Evolutionary conservation across 2,113 vertebrate species (phyloP).

Genomic region (Murina feae): DNA sequence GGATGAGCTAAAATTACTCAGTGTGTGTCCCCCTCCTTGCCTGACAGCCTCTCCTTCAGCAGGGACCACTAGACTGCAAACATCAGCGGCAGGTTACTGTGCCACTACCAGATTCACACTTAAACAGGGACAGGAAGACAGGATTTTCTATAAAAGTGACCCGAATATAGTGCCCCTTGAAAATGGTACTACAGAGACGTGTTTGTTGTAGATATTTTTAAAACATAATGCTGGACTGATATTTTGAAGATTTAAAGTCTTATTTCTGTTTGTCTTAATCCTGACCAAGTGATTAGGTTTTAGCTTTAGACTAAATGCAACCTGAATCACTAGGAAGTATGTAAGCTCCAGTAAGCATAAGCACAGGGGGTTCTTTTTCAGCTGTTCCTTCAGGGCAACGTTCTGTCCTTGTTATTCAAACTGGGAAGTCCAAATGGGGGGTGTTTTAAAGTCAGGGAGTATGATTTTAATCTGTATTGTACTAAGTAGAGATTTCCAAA

Average conservation of each 20-base stretch:
- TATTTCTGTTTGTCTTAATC: slow-evolving; percentile 38
- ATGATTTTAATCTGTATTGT: background rate
- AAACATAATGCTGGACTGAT: slow-evolving; percentile 55
- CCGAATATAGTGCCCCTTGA: background rate
- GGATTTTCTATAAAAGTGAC: background rate
- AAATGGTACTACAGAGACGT: background rate
- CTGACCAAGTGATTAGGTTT: slow-evolving; percentile 32
- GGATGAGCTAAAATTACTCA: background rate
- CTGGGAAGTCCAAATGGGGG: too few relatives aligned
- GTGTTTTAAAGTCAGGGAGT: too few relatives aligned
- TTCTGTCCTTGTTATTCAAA: background rate
- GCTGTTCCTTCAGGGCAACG: background rate
- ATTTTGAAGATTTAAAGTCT: slow-evolving; percentile 51
- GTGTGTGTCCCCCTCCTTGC: background rate
- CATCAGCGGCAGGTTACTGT: background rate
- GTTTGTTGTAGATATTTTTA: slow-evolving; percentile 62
- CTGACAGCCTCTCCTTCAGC: background rate
- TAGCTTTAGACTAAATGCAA: slow-evolving; percentile 17
- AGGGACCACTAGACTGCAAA: background rate
- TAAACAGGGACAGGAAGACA: background rate
- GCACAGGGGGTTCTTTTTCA: background rate
- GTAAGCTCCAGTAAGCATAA: background rate
- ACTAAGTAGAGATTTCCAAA: slow-evolving; percentile 50
- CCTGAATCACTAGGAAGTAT: background rate
- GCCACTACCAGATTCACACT: background rate